Evolutionary conservation across 53 echinoderm and acorn worm genomes (phyloP).

Genomic region (Temnopleurus reevesii): DNA sequence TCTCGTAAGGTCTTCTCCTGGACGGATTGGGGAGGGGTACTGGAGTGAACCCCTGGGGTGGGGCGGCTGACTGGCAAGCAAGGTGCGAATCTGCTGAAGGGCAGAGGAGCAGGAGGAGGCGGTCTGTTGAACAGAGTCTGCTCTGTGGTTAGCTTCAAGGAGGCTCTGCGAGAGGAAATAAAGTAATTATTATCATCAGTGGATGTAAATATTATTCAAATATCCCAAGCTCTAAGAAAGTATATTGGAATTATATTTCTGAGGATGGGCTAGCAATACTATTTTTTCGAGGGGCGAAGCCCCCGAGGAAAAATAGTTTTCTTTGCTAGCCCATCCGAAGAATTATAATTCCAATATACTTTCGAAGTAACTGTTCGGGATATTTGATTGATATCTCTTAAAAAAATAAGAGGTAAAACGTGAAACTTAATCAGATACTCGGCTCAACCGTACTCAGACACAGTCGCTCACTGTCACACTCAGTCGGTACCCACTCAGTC

Average conservation of each 20-base stretch:
- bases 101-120: conserved; percentile 12
- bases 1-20: neutral
- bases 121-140: conserved; percentile 43
- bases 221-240: neutral
- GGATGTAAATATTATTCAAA: neutral
- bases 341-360: neutral
- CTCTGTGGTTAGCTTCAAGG: conserved; percentile 12
- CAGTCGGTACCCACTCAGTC: no score
- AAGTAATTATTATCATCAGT: neutral
- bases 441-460: no score
- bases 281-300: no score
- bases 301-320: no score
- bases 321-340: no score
- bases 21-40: conserved; percentile 38
- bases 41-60: neutral
- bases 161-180: neutral
- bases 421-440: no score
- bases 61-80: neutral
- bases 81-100: conserved; percentile 38
- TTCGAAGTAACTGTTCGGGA: neutral
- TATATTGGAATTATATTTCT: no score
- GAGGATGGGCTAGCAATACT: neutral
- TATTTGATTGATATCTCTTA: no score
- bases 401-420: no score
- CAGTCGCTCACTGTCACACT: no score